Evolutionary conservation across 2,113 vertebrate species (phyloP), one percentile per base, ranked within the genome.

Genomic region (Lagenorhynchus albirostris): DNA sequence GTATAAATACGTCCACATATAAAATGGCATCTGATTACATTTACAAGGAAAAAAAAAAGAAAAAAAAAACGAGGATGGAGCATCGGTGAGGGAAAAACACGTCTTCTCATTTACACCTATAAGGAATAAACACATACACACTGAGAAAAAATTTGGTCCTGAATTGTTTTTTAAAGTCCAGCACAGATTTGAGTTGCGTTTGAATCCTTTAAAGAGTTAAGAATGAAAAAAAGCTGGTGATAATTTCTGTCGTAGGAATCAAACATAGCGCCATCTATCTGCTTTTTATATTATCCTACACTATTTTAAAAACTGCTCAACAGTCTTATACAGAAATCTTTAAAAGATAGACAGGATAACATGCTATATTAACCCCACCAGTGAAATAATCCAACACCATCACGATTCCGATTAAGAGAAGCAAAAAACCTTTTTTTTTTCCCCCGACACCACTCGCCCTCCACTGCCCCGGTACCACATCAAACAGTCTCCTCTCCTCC

Each of bases 1-100:
- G 99, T 99, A 99, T 99, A 99, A 99, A 99, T 99, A 99, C 99
- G 99, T 99, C 99, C 99, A 99, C 99, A 99, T 99, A 99, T 99
- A 99, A 99, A 99, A 99, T 99, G 99, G 99, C 99, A 99, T 99
- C 99, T 99, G 99, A 99, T 99, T 99, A 99, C 99, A 99, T 99
- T 99, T 99, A 99, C 99, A 99, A 99, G 99, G 98, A 98, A 98
- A 99, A 98, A 76, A 76, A 53, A 53, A 53, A 0, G 0, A 99
- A 98, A 98, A 47, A 99, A 98, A 97, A 98, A 71, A 99, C 98
- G 98, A 99, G 98, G 99, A 99, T 99, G 99, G 99, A 99, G 99
- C 98, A 98, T 99, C 99, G 98, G 99, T 98, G 99, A 99, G 98
- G 99, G 98, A 99, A 98, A 99, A 96, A 97, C 94, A 97, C 89